phyloP scores from a whole-genome alignment of 23 tunicate genomes.

The Diplosoma virens region DNA sequence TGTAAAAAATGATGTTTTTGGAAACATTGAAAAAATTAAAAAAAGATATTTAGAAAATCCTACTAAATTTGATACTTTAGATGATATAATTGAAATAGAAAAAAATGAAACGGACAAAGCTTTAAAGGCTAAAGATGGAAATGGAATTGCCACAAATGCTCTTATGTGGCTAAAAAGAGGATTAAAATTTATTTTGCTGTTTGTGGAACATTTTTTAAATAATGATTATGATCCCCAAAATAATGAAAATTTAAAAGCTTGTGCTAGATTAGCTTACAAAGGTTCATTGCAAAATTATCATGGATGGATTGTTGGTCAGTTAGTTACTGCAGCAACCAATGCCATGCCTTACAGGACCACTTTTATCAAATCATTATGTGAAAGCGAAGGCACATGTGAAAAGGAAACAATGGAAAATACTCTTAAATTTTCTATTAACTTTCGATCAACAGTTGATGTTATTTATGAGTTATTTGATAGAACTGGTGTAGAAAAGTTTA shows the following conservation, averaged over 20 bases:
- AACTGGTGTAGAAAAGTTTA: constrained; percentile 58
- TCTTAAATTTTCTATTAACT: constrained; percentile 45
- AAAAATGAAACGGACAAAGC: constrained; percentile 61
- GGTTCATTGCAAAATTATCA: constrained; percentile 69
- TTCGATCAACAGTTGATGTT: constrained; percentile 56
- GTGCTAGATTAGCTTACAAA: constrained; percentile 71
- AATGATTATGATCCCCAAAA: constrained; percentile 67
- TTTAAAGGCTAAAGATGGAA: constrained; percentile 72
- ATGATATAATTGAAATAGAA: constrained; percentile 59
- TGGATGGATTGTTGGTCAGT: constrained; percentile 75
- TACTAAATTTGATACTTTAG: constrained; percentile 50
- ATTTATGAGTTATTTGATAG: constrained; percentile 49
- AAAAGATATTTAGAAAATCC: constrained; percentile 65
- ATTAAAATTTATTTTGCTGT: constrained; percentile 63
- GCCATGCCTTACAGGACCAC: constrained; percentile 68
- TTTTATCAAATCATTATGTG: constrained; percentile 42
- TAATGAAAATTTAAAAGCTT: constrained; percentile 51
- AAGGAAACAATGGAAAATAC: constrained; percentile 30
- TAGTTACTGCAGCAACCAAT: constrained; percentile 74
- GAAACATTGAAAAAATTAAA: constrained; percentile 84
- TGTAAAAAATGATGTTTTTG: constrained; percentile 84
- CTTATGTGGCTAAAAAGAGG: constrained; percentile 98
- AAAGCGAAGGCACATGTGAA: constrained; percentile 28
- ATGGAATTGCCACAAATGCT: constrained; percentile 96
- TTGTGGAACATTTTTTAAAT: constrained; percentile 65